phyloP scores from a whole-genome alignment of 2,113 vertebrate genomes.

The rat (Rattus norvegicus) region GRCr8 NC_086028.1:97905501-97906000 shows the following conservation, averaged over 20 bases:
- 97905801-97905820: conserved; percentile 83
- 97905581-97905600: neutral
- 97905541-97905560: conserved; percentile 35
- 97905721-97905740: neutral
- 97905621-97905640: neutral
- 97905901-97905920: conserved; percentile 85
- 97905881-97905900: conserved; percentile 89
- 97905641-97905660: neutral
- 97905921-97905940: conserved; percentile 85
- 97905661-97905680: neutral
- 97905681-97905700: neutral
- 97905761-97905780: conserved; percentile 1
- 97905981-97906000: conserved; percentile 94
- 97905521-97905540: neutral
- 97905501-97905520: neutral
- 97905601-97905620: neutral
- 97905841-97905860: conserved; percentile 88
- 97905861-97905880: conserved; percentile 88
- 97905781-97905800: conserved; percentile 14
- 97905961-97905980: conserved; percentile 93
- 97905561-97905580: neutral
- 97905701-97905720: neutral
- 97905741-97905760: conserved; percentile 11
- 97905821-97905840: conserved; percentile 87
- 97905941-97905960: conserved; percentile 81